A percentile compares a stretch with the other conserved stretches of the same genome.
phyloP scores from a whole-genome alignment of 2,888 invertebrate species.

The Pristionchus maxplancki region DNA sequence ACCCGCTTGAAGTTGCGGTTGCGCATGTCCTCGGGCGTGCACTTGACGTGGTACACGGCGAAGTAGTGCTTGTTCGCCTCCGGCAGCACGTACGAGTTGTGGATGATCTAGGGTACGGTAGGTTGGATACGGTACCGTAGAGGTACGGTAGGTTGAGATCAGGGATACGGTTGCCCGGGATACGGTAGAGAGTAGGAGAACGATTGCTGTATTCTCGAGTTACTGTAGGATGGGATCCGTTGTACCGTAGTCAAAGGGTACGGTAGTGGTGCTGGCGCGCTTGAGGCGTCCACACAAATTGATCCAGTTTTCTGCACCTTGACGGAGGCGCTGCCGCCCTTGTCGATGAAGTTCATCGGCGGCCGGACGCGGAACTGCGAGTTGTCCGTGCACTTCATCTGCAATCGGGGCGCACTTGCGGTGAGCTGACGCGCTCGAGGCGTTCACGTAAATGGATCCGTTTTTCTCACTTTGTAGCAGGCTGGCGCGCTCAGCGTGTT shows the following conservation, averaged over 20 bases:
- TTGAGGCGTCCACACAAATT: background rate
- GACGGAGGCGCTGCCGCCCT: background rate
- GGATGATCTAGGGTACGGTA: background rate
- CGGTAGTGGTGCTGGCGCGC: background rate
- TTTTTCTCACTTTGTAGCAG: background rate
- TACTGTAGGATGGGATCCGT: background rate
- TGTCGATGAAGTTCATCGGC: conserved; percentile 22
- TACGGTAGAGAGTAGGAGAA: background rate
- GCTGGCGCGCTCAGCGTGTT: background rate
- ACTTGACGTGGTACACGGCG: conserved; percentile 36
- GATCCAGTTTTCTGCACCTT: background rate
- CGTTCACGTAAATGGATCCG: background rate
- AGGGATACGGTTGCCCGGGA: background rate
- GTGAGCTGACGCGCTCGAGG: background rate
- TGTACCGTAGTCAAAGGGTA: background rate
- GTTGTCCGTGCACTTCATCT: conserved; percentile 47
- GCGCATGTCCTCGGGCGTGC: background rate
- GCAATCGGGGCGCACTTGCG: background rate
- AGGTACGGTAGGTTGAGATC: background rate
- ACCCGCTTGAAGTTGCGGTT: conserved; percentile 25
- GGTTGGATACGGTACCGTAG: background rate
- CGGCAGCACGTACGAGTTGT: conserved; percentile 14
- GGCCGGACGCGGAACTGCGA: conserved; percentile 34
- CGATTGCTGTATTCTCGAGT: too few species aligned
- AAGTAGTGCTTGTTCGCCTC: conserved; percentile 35